Conservation (phyloP, 2,888 invertebrate genomes). For the Clepsis dumicolana region DNA sequence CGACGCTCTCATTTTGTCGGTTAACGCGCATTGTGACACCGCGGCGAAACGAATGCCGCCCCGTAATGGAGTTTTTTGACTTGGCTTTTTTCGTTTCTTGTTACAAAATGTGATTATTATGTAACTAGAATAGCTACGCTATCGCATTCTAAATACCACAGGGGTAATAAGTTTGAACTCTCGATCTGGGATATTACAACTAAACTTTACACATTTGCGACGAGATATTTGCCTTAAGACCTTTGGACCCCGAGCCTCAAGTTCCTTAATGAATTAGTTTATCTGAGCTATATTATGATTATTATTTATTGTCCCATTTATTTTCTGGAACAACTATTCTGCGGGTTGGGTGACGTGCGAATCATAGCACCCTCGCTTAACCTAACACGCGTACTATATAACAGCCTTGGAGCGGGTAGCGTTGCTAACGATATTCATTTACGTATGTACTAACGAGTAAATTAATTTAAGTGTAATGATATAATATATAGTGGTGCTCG, state of each 20-base stretch:
- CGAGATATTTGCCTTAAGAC: slow-evolving; percentile 43
- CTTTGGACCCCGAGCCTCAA: slow-evolving; percentile 46
- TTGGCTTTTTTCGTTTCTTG: slow-evolving; percentile 69
- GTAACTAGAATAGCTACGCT: slow-evolving; percentile 70
- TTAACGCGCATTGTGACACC: slow-evolving; percentile 79
- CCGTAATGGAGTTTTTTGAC: slow-evolving; percentile 79
- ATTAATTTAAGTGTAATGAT: slow-evolving; percentile 46
- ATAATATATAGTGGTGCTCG: slow-evolving; percentile 1
- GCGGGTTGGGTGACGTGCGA: slow-evolving; percentile 50
- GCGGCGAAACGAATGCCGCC: slow-evolving; percentile 73
- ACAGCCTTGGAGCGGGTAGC: slow-evolving; percentile 51
- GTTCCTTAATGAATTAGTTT: slow-evolving; percentile 50
- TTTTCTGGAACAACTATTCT: slow-evolving; percentile 48
- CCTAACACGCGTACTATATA: slow-evolving; percentile 49
- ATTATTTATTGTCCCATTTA: slow-evolving; percentile 53
- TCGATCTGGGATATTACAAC: slow-evolving; percentile 55
- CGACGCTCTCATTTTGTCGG: slow-evolving; percentile 79
- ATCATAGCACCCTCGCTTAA: slow-evolving; percentile 52
- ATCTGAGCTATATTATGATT: slow-evolving; percentile 48
- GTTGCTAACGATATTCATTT: slow-evolving; percentile 49
- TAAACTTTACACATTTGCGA: slow-evolving; percentile 50
- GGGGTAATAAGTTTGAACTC: slow-evolving; percentile 62
- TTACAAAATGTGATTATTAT: slow-evolving; percentile 74
- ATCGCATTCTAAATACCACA: slow-evolving; percentile 69
- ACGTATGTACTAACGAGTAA: slow-evolving; percentile 38